A percentile compares a stretch with the other conserved stretches of the same genome.
Evolutionary conservation across 1,140 invertebrate genomes (phyloP).

Genomic region (Megathymus violae): DNA sequence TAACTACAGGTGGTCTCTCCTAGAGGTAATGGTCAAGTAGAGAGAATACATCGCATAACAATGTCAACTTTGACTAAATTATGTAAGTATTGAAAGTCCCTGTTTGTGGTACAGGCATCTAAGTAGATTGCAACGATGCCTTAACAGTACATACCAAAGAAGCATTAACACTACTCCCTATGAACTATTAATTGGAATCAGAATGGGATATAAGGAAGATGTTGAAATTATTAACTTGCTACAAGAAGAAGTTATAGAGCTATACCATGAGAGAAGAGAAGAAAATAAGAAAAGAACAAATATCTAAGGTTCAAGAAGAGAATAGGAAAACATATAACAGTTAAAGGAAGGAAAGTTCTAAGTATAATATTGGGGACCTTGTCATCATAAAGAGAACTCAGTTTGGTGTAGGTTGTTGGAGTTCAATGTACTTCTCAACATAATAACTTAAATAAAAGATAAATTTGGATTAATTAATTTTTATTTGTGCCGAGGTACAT

Average conservation of each 20-base stretch:
- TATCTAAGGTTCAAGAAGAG: too few relatives aligned
- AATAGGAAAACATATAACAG: too few relatives aligned
- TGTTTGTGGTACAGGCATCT: slow-evolving; percentile 31
- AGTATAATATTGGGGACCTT: too few relatives aligned
- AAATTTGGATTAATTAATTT: too few relatives aligned
- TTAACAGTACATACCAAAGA: slow-evolving; percentile 32
- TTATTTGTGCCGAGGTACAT: too few relatives aligned
- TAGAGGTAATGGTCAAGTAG: slow-evolving; percentile 28
- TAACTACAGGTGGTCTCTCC: slow-evolving; percentile 34
- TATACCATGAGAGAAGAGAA: slow-evolving; percentile 35
- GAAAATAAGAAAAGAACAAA: too few relatives aligned
- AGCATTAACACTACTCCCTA: slow-evolving; percentile 34
- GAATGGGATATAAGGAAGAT: slow-evolving; percentile 46
- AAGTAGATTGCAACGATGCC: slow-evolving; percentile 19
- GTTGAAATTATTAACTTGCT: slow-evolving; percentile 38
- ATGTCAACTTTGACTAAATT: slow-evolving; percentile 17
- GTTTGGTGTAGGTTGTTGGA: too few relatives aligned
- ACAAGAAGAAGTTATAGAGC: slow-evolving; percentile 45
- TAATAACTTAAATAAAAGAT: too few relatives aligned
- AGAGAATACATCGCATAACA: slow-evolving; percentile 13
- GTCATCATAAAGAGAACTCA: too few relatives aligned
- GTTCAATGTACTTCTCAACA: too few relatives aligned
- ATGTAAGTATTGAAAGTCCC: slow-evolving; percentile 4
- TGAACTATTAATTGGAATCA: slow-evolving; percentile 42
- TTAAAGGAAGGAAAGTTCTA: too few relatives aligned